These are phyloP conservation scores for Emydocephalus ijimae DNA, from an alignment of 2,113 vertebrate genomes.

Conservation along the genomic window DNA sequence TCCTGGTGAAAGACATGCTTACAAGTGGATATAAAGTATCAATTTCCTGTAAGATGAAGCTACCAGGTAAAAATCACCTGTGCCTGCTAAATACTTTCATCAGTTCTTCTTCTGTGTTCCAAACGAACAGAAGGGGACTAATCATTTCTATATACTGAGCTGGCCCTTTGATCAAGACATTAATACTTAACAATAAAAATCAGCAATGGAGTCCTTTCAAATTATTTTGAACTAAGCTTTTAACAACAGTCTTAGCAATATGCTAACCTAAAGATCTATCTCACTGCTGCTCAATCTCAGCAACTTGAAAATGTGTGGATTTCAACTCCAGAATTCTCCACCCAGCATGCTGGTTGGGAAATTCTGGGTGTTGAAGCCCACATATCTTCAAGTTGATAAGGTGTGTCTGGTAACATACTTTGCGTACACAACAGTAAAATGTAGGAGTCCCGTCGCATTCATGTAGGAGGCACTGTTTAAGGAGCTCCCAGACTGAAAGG, in stretches of 20 bases:
- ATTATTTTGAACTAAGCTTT: not conserved
- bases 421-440: not conserved
- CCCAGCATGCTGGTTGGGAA: too few species aligned
- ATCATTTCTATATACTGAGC: not conserved
- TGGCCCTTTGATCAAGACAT: not conserved
- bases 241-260: not conserved
- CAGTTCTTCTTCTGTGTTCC: not conserved
- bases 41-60: not conserved
- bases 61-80: not conserved
- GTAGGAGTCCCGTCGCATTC: too few species aligned
- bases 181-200: not conserved
- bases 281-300: not conserved
- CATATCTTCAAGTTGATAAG: too few species aligned
- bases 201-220: not conserved
- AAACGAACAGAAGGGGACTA: not conserved
- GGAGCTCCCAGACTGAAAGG: too few species aligned
- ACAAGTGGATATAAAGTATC: conserved; percentile 15
- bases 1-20: not conserved
- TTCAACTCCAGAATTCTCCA: too few species aligned
- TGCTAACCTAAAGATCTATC: not conserved
- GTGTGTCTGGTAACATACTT: too few species aligned
- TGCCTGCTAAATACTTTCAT: not conserved
- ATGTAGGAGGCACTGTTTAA: too few species aligned
- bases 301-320: not conserved
- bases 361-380: too few species aligned